Evolutionary conservation across 2,797 vertebrate genomes (phyloP), one percentile per base, ranked within the genome.

Genomic region (Galaxias olidus): DNA sequence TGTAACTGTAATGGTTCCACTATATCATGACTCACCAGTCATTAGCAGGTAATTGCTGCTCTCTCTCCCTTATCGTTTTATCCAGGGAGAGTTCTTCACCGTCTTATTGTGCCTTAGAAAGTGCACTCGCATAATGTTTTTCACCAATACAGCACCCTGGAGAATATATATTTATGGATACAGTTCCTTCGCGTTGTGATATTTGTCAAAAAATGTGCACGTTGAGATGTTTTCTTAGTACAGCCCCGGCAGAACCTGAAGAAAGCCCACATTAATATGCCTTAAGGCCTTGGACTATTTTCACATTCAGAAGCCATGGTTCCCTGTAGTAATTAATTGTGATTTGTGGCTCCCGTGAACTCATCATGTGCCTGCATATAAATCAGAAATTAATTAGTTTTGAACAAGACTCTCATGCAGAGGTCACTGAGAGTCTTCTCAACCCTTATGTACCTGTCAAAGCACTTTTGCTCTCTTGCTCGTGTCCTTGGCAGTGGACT

Each of bases 291-390:
- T 67, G 58, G 42, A 62, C 56, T 59, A 66, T 52, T 58, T 53
- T 68, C 61, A 48, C 46, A 57, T 46, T 62, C 43, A 13, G 76
- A 69, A 58, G 45, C 66, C 61, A 61, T 50, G 46, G 42, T 57
- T 75, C 62, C 30, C n/a, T 54, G 56, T 66, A 60, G 68, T 71
- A 73, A 81, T 81, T 75, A 63, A 70, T 62, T 71, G 30, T 72
- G 65, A 71, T 61, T 63, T 68, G 59, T 60, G 59, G 44, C 45
- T 75, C 63, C 57, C 50, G 49, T 54, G 65, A 50, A 54, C 52
- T 65, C 57, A 65, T 76, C 60, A 69, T 66, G 65, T 63, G 45
- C n/a, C 54, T 65, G 54, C 65, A 66, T 66, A 70, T 75, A 59
- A 68, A 64, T 72, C 55, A 71, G 47, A 42, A 66, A 68, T 68